These are phyloP conservation scores for Liparis tanakae DNA, from an alignment of 2,797 vertebrate genomes.

Conservation along the genomic window DNA sequence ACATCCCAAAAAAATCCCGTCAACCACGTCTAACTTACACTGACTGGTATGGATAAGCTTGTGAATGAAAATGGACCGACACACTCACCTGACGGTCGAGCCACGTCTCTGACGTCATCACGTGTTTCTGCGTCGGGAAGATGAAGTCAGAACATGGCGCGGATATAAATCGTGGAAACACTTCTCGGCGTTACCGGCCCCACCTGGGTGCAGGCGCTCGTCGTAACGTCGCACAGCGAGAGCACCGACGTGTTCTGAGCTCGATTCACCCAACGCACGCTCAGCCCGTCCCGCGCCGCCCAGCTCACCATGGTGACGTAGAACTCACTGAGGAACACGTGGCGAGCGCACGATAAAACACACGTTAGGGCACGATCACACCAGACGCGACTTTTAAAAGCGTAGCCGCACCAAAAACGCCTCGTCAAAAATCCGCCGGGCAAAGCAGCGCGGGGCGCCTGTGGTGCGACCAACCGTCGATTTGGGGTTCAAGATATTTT, in stretches of 20 bases:
- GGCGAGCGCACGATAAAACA: not conserved
- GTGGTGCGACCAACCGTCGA: too few species aligned
- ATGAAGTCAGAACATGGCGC: not conserved
- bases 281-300: constrained; percentile 65
- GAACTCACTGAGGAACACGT: constrained; percentile 62
- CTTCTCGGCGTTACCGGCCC: not conserved
- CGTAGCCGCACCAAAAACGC: too few species aligned
- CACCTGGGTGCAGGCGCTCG: constrained; percentile 70
- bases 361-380: too few species aligned
- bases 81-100: constrained; percentile 76
- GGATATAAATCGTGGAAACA: not conserved
- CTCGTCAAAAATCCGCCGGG: too few species aligned
- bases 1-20: not conserved
- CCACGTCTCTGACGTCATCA: constrained; percentile 81
- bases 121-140: constrained; percentile 72
- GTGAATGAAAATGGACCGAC: not conserved
- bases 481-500: too few species aligned
- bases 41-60: not conserved
- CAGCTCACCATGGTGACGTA: constrained; percentile 83
- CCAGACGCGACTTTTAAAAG: too few species aligned
- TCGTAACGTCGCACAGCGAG: constrained; percentile 67
- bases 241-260: constrained; percentile 81
- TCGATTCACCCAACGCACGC: constrained; percentile 81
- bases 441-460: too few species aligned
- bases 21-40: not conserved